Conservation (phyloP, 1,140 invertebrate genomes). For the Eupeodes corollae region DNA sequence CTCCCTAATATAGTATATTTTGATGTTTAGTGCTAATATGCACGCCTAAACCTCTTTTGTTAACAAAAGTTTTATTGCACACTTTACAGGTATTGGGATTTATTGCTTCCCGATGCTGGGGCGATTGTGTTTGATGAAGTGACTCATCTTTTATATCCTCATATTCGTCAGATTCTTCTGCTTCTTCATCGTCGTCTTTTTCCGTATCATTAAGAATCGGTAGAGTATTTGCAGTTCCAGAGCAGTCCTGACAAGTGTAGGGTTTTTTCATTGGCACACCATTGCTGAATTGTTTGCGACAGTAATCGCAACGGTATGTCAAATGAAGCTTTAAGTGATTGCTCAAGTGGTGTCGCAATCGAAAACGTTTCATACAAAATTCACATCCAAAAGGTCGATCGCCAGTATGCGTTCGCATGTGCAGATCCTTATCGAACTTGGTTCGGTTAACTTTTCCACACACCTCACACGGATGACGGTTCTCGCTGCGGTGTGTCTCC, state of each 20-base stretch:
- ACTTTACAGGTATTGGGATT: no score
- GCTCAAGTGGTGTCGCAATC: conserved; percentile 5
- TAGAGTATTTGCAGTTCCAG: not conserved
- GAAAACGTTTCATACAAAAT: conserved; percentile 25
- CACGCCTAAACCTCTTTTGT: no score
- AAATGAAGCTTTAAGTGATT: conserved; percentile 15
- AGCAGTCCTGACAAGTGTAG: conserved; percentile 6
- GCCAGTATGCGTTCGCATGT: conserved; percentile 34
- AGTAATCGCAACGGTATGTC: conserved; percentile 10
- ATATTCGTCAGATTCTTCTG: no score
- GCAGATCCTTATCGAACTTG: conserved; percentile 7
- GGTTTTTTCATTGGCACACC: conserved; percentile 5
- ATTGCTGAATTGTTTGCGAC: conserved; percentile 5
- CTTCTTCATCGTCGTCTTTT: no score
- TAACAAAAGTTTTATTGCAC: no score
- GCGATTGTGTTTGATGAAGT: no score
- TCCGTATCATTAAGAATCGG: no score
- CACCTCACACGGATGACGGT: conserved; percentile 6
- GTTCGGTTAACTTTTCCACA: conserved; percentile 5
- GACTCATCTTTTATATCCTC: no score
- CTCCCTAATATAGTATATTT: no score
- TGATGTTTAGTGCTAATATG: no score
- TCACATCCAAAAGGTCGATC: conserved; percentile 37
- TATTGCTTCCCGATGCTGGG: no score
- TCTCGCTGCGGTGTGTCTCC: conserved; percentile 6